Evolutionary conservation across 2,888 invertebrate species (phyloP).

Genomic region (Incurvaria masculella): DNA sequence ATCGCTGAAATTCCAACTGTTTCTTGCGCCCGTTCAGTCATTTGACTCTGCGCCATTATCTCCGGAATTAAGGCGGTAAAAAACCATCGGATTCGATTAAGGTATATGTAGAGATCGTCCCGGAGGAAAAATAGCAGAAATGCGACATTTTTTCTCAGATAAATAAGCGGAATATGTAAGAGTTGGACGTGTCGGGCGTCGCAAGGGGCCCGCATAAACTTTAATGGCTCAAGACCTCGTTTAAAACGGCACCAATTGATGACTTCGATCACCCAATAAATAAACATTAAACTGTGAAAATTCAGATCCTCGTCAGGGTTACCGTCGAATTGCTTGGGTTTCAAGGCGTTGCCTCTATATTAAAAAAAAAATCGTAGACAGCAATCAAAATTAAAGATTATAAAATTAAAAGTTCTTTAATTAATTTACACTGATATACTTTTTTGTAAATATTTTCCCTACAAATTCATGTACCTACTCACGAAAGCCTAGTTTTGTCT

Average conservation of each 20-base stretch:
- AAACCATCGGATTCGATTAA: conserved; percentile 46
- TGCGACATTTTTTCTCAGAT: conserved; percentile 39
- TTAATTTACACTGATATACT: too few species aligned
- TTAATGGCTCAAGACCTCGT: not conserved
- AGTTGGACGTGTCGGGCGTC: conserved; percentile 19
- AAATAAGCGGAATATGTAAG: conserved; percentile 37
- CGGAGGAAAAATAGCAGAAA: not conserved
- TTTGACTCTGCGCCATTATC: conserved; percentile 53
- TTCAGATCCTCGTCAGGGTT: conserved; percentile 39
- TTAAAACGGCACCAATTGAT: not conserved
- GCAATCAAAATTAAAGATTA: too few species aligned
- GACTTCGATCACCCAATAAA: conserved; percentile 14
- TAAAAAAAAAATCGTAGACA: too few species aligned
- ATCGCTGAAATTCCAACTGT: conserved; percentile 51
- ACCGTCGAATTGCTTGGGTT: too few species aligned
- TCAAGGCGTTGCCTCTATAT: too few species aligned
- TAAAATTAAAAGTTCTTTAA: too few species aligned
- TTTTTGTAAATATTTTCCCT: too few species aligned
- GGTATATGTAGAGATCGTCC: conserved; percentile 9
- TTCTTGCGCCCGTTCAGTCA: conserved; percentile 48
- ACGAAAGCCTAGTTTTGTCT: too few species aligned
- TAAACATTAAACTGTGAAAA: conserved; percentile 49
- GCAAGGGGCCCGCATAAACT: conserved; percentile 10
- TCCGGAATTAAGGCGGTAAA: conserved; percentile 50
- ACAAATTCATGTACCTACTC: too few species aligned